Evolutionary conservation across 2,888 invertebrate species (phyloP).

Genomic region (Ophraella communa): DNA sequence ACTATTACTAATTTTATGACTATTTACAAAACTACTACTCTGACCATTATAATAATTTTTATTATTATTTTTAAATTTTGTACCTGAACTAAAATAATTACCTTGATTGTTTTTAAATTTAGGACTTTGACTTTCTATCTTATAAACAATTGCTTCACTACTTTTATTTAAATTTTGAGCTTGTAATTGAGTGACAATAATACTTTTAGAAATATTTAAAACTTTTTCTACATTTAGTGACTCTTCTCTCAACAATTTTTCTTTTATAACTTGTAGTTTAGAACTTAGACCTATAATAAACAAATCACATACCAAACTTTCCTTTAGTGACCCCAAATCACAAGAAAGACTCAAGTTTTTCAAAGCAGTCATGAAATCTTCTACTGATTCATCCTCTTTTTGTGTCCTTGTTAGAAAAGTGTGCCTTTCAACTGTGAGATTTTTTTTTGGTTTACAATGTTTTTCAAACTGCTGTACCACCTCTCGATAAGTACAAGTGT

Average conservation of each 20-base stretch:
- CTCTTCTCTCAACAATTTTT: constrained; percentile 6
- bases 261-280: background rate
- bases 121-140: background rate
- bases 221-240: background rate
- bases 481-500: no score
- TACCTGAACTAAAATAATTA: background rate
- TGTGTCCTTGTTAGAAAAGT: background rate
- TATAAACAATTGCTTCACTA: constrained; percentile 2
- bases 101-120: no score
- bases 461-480: no score
- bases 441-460: no score
- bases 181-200: background rate
- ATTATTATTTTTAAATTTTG: background rate
- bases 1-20: background rate
- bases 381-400: background rate
- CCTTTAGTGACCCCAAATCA: background rate
- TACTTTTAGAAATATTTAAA: background rate
- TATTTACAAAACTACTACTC: background rate
- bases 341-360: background rate
- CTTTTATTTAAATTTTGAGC: background rate
- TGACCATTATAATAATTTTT: background rate
- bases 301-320: constrained; percentile 8
- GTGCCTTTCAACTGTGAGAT: no score
- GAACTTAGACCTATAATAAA: constrained; percentile 9
- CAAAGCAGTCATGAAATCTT: constrained; percentile 1